Percentiles rank a stretch among this genome's conserved stretches.
Conservation (phyloP, 2,888 invertebrate genomes). For the Heliconius sara region DNA sequence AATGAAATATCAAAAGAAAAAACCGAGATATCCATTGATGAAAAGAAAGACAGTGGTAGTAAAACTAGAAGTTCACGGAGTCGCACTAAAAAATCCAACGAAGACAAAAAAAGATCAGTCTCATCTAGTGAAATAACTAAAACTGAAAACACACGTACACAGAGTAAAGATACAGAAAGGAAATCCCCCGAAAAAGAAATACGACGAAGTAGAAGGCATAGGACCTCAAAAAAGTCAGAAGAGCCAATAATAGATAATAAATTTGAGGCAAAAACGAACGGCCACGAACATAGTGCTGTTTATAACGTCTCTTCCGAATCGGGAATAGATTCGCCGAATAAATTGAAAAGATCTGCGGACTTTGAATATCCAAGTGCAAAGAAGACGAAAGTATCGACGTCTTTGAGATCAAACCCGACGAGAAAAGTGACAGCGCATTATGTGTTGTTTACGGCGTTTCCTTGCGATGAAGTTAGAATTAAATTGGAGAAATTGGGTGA, state of each 20-base stretch:
- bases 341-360: slow-evolving; percentile 59
- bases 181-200: slow-evolving; percentile 55
- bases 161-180: slow-evolving; percentile 41
- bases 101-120: slow-evolving; percentile 25
- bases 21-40: not conserved
- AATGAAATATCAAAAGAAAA: slow-evolving; percentile 5
- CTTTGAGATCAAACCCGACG: slow-evolving; percentile 58
- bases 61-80: slow-evolving; percentile 30
- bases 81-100: slow-evolving; percentile 24
- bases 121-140: slow-evolving; percentile 35
- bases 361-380: slow-evolving; percentile 59
- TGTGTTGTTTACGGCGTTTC: slow-evolving; percentile 74
- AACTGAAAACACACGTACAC: slow-evolving; percentile 44
- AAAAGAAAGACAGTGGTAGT: not conserved
- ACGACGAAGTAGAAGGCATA: slow-evolving; percentile 66
- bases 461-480: slow-evolving; percentile 60
- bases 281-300: slow-evolving; percentile 64
- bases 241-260: slow-evolving; percentile 46
- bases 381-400: slow-evolving; percentile 54
- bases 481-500: slow-evolving; percentile 71
- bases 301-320: slow-evolving; percentile 66
- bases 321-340: slow-evolving; percentile 57
- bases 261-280: slow-evolving; percentile 13
- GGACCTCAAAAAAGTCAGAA: slow-evolving; percentile 51
- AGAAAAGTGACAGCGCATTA: slow-evolving; percentile 57